These are phyloP conservation scores for Andrena praecox DNA, from an alignment of 2,888 invertebrate genomes.

Conservation along the genomic window DNA sequence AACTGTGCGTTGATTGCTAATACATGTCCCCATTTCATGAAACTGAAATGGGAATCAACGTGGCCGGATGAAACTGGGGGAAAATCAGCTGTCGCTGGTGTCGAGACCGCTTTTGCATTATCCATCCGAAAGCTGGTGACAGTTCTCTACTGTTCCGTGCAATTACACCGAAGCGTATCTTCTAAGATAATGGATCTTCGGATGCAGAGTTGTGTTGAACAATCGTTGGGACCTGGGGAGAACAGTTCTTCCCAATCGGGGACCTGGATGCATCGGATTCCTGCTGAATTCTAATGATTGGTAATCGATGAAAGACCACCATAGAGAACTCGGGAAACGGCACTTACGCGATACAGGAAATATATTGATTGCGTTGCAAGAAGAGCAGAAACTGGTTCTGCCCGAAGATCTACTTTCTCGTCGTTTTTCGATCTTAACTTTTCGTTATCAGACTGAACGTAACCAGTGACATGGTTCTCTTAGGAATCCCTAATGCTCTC, in stretches of 20 bases:
- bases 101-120: not conserved
- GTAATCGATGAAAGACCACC: no score
- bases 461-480: conserved; percentile 24
- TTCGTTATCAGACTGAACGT: conserved; percentile 11
- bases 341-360: no score
- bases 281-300: no score
- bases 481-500: not conserved
- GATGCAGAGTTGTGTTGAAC: not conserved
- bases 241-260: not conserved
- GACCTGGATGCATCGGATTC: not conserved
- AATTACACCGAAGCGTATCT: not conserved
- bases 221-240: no score
- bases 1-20: conserved; percentile 28
- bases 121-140: conserved; percentile 1
- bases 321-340: no score
- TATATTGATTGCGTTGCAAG: not conserved
- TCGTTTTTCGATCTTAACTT: conserved; percentile 11
- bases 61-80: not conserved
- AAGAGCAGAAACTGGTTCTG: conserved; percentile 5
- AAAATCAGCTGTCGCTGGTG: not conserved
- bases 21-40: conserved; percentile 19
- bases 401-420: conserved; percentile 19
- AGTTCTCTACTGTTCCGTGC: not conserved
- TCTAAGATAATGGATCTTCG: not conserved
- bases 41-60: not conserved